phyloP scores from a whole-genome alignment of 2,797 vertebrate species.

The Philypnodon macrostomus region DNA sequence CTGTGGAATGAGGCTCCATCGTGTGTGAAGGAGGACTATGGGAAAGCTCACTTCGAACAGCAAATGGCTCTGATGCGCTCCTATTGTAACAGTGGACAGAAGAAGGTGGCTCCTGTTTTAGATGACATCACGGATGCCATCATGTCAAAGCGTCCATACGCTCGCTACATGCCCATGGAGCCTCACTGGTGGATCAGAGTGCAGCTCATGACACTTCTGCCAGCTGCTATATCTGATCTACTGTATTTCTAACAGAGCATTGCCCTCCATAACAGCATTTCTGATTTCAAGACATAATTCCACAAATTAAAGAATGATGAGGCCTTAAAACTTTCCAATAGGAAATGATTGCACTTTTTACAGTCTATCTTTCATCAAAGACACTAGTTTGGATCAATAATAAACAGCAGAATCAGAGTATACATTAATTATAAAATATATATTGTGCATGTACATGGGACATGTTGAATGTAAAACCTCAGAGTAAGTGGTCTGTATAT shows the following conservation, averaged over 20 bases:
- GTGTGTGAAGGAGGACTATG: slow-evolving; percentile 78
- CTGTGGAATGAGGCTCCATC: slow-evolving; percentile 78
- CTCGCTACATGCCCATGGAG: slow-evolving; percentile 82
- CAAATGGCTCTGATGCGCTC: slow-evolving; percentile 78
- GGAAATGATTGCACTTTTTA: slow-evolving; percentile 39
- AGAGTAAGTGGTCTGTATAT: neutral
- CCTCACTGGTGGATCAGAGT: slow-evolving; percentile 83
- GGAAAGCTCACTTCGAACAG: slow-evolving; percentile 74
- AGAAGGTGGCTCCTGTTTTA: slow-evolving; percentile 71
- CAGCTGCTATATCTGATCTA: slow-evolving; percentile 78
- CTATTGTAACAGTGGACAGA: slow-evolving; percentile 75
- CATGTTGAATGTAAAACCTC: no score
- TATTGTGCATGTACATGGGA: no score
- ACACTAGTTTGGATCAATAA: slow-evolving; percentile 10
- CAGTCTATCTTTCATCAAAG: neutral
- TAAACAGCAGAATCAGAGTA: slow-evolving; percentile 1
- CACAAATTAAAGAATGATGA: slow-evolving; percentile 44
- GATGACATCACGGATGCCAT: slow-evolving; percentile 80
- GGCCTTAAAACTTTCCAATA: slow-evolving; percentile 29
- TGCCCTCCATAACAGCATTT: neutral
- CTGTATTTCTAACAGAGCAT: slow-evolving; percentile 71
- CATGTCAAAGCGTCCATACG: slow-evolving; percentile 72
- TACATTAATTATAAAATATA: no score
- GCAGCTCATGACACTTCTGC: slow-evolving; percentile 83
- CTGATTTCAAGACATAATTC: slow-evolving; percentile 11